A percentile compares a stretch with the other conserved stretches of the same genome.
phyloP scores from a whole-genome alignment of 2,113 vertebrate species.

The Gobio gobio region DNA sequence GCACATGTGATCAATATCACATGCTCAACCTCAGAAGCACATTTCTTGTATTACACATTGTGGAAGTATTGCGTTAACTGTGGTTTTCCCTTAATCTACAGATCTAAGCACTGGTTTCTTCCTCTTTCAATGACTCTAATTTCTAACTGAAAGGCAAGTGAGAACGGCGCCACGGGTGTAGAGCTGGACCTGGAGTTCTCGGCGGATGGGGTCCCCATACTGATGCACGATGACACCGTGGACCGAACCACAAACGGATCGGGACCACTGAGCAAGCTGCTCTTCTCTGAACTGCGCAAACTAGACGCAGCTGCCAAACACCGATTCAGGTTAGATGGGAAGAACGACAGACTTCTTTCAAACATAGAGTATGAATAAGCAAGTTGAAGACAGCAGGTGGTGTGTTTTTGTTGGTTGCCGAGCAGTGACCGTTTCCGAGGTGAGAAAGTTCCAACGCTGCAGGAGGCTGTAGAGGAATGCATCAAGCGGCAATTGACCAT shows the following conservation, averaged over 20 bases:
- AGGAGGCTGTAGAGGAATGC: slow-evolving; percentile 88
- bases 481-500: slow-evolving; percentile 84
- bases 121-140: not conserved
- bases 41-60: not conserved
- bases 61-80: not conserved
- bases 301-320: slow-evolving; percentile 92
- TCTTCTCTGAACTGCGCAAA: slow-evolving; percentile 81
- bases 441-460: slow-evolving; percentile 91
- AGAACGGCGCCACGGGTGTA: slow-evolving; percentile 89
- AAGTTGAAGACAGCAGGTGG: slow-evolving; percentile 1
- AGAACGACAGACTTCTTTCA: not conserved
- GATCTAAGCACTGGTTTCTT: not conserved
- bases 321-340: slow-evolving; percentile 79
- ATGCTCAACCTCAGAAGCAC: not conserved
- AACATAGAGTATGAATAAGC: not conserved
- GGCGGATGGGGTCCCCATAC: slow-evolving; percentile 87
- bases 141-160: slow-evolving; percentile 80
- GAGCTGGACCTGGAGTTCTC: slow-evolving; percentile 96
- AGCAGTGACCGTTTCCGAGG: slow-evolving; percentile 81
- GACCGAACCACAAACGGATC: slow-evolving; percentile 92
- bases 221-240: slow-evolving; percentile 94
- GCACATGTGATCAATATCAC: not conserved
- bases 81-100: not conserved
- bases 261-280: slow-evolving; percentile 82
- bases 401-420: slow-evolving; percentile 11